Conservation (phyloP, 2,113 vertebrate species). For the Typhlomys cinereus region DNA sequence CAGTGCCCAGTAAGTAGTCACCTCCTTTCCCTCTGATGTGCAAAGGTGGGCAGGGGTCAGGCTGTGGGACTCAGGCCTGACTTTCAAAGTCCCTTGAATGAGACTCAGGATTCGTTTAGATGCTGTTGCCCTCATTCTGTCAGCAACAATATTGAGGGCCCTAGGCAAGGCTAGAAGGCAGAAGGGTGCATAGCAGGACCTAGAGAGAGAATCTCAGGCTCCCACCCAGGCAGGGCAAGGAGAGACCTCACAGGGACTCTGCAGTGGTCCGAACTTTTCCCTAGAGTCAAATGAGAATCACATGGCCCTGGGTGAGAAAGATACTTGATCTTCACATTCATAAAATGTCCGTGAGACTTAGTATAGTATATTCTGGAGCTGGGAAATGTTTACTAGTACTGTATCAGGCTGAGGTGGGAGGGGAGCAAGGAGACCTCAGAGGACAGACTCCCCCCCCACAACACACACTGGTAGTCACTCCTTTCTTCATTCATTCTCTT, state of each 20-base stretch:
- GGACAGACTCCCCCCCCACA: no score
- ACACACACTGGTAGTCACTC: not conserved
- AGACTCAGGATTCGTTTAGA: not conserved
- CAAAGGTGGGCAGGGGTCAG: not conserved
- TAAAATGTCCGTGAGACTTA: constrained; percentile 81
- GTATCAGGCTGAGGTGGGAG: not conserved
- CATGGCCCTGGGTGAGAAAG: constrained; percentile 40
- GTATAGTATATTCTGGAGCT: constrained; percentile 76
- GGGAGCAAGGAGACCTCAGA: not conserved
- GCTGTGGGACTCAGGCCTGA: not conserved
- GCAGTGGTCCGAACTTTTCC: not conserved
- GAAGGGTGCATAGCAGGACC: not conserved
- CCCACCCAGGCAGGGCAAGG: not conserved
- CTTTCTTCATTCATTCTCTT: not conserved
- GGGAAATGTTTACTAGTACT: constrained; percentile 11
- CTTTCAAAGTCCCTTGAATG: not conserved
- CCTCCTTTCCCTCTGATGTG: not conserved
- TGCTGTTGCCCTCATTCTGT: not conserved
- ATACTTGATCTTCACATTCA: constrained; percentile 80
- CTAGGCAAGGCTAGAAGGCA: not conserved
- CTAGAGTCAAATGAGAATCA: not conserved
- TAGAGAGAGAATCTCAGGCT: not conserved
- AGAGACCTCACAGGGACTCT: not conserved
- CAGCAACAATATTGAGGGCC: not conserved
- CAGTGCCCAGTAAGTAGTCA: not conserved